These are phyloP conservation scores for Nemapogon koenigi DNA, from an alignment of 2,888 invertebrate species.

Conservation along the genomic window DNA sequence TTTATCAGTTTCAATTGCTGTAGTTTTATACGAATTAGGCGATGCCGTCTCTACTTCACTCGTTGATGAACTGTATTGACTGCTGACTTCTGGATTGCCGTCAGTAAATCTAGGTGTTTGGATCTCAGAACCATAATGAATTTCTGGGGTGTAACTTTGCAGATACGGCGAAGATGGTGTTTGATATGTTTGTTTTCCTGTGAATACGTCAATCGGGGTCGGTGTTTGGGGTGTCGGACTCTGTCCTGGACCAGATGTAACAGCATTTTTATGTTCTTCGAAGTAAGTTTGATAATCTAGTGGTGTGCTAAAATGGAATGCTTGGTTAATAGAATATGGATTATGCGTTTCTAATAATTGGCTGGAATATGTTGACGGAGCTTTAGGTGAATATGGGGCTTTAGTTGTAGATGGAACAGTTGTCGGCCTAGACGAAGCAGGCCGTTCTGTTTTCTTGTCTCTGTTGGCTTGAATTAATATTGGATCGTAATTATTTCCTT, in stretches of 20 bases:
- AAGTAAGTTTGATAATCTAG: constrained; percentile 48
- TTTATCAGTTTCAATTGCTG: constrained; percentile 21
- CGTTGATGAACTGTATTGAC: background rate
- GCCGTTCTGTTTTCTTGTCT: constrained; percentile 26
- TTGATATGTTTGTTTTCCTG: constrained; percentile 31
- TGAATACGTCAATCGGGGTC: constrained; percentile 24
- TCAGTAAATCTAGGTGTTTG: constrained; percentile 36
- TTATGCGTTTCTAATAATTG: constrained; percentile 53
- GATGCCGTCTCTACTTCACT: constrained; percentile 23
- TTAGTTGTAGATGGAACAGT: constrained; percentile 31
- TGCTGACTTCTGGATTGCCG: constrained; percentile 10
- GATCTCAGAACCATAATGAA: constrained; percentile 41
- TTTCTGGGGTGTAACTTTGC: constrained; percentile 47
- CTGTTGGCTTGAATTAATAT: constrained; percentile 23
- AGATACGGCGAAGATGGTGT: constrained; percentile 35
- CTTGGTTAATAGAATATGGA: constrained; percentile 57
- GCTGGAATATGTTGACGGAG: constrained; percentile 41
- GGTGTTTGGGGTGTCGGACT: constrained; percentile 19
- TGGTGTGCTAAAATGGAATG: constrained; percentile 55
- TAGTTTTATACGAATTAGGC: constrained; percentile 24
- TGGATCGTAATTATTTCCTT: constrained; percentile 18
- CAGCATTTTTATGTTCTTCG: constrained; percentile 41
- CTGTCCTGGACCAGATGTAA: constrained; percentile 18
- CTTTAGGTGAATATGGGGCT: constrained; percentile 11
- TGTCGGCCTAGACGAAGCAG: too few species aligned